Evolutionary conservation across 2,113 vertebrate species (phyloP), one percentile per base, ranked within the genome.

Genomic region (Ahaetulla prasina): DNA sequence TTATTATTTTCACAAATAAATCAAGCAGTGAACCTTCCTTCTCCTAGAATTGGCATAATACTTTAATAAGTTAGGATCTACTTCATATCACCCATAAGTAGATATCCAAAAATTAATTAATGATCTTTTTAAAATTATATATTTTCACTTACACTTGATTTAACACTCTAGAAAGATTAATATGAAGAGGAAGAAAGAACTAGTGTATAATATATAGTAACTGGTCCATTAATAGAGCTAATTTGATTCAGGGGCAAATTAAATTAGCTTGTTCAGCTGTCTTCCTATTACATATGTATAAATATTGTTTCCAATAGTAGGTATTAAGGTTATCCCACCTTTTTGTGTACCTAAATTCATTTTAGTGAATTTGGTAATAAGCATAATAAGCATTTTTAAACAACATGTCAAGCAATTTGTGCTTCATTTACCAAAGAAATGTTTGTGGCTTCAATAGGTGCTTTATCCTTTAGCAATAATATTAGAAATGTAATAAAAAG

Each of bases 281-380:
- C 94, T 94, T 0, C 94, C 91, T 95, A 95, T 94, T 89, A 94
- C 92, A 95, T 96, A 96, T 96, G 93, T 94, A 94, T 96, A 96
- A 96, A 95, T 39, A 94, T 95, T 92, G 68, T 94, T 18, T 57
- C 90, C 80, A 92, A 87, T 74, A 89, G 80, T 57, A 95, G 92
- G 94, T 92, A 96, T 97, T 97, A 96, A 84, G 25, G 87, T 94
- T 68, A 89, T 91, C 91, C 89, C 91, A 60, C 54, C 60, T 92
- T 88, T 95, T 94, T 96, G 94, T 96, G 94, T 89, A 89, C 93
- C 90, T 95, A 95, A 95, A 97, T 97, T 95, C 85, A 95, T 94
- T 74, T 93, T 39, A 45, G 91, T n/a, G n/a, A n/a, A n/a, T n/a
- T n/a, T 93, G 94, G 63, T 93, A 54, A 92, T 95, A 84, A 94